Base-by-base conservation (phyloP, 2,113 vertebrate genomes). In the Glaucidium brasilianum region DNA sequence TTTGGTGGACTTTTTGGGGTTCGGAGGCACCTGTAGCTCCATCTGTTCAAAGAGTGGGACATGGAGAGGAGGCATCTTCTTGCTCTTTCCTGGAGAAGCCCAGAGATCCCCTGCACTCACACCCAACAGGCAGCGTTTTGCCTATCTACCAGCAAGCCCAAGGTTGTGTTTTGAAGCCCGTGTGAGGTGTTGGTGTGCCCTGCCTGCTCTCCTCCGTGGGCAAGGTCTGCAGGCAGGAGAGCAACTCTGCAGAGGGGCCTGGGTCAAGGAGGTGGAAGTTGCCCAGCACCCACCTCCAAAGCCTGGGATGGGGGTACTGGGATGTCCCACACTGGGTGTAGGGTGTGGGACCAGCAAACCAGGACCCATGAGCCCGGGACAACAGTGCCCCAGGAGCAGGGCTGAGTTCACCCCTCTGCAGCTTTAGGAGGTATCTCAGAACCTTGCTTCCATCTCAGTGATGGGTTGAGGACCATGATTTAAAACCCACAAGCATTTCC, bases 301-400 rank as follows among this genome's bases (percentile, higher is more conserved):
- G 27, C 22, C 60, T 53, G 37, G 22, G 53, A 26, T 1, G 9
- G 12, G 8, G 6, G 3, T 41, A 7, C 37, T 6, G 5, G 22
- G 2, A 3, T 6, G 7, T 12, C 7, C n/a, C 12, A 1, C 49
- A 4, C 16, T 30, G 21, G 30, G n/a, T 59, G 21, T 34, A 8
- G 1, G 3, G 5, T 34, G 34, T 25, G 74, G 47, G 32, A 30
- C 7, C 7, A 15, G 58, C 7, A 39, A 87, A 62, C 26, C 21
- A 53, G 41, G 22, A 49, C 43, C 23, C 6, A 1, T 16, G 47
- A 76, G 22, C 58, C 20, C 49, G 41, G 11, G 52, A 13, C 34
- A 8, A 3, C 1, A 19, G 64, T 0, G 5, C 15, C 6, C 4
- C 0, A 2, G 27, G 5, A 45, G 5, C 4, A 10, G 53, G 34